Evolutionary conservation across 37 sponge, comb jelly and placozoan genomes (phyloP), one percentile per base, ranked within the genome.

Genomic region (Cliona cf. orientalis): DNA sequence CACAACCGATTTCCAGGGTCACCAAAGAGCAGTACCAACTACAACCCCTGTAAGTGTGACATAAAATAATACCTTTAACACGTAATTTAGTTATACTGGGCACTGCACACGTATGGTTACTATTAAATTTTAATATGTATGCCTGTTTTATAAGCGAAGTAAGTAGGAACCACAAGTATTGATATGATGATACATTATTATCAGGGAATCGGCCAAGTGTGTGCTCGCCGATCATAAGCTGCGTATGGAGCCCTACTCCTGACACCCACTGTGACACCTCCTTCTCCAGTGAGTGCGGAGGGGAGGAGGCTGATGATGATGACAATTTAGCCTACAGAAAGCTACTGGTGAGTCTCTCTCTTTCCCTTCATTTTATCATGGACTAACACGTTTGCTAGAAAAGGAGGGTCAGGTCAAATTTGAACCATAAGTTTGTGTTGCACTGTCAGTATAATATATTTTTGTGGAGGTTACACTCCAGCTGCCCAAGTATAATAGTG

Each of bases 261-360:
- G 66, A 61, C 84, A 84, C 3, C 29, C 19, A n/a, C 32, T 62
- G 33, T 32, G 68, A 34, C 33, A 38, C 28, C 72, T 43, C 57
- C 63, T 62, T 70, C 63, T n/a, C 68, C n/a, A n/a, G n/a, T 23
- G 83, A 63, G 33, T 36, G 73, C 37, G 53, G 49, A 12, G 84
- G 66, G 46, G 84, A 75, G 66, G 84, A 46, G n/a, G 76, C 55
- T 21, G 84, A 84, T 75, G 84, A 84, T 74, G 84, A 84, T 34
- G 84, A 84, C 57, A 84, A 84, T 84, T 40, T 84, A 84, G 84
- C 76, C 69, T 84, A 75, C 68, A 43, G 43, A 6, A 45, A 29
- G 6, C 25, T 84, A 1, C 42, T 74, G 67, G 84, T 84, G 26
- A 75, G 84, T 3, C 32, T 9, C 37, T 66, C 32, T n/a, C n/a